These are phyloP conservation scores for Cyclargus thomasi DNA, from an alignment of 1,140 invertebrate species.

Conservation along the genomic window DNA sequence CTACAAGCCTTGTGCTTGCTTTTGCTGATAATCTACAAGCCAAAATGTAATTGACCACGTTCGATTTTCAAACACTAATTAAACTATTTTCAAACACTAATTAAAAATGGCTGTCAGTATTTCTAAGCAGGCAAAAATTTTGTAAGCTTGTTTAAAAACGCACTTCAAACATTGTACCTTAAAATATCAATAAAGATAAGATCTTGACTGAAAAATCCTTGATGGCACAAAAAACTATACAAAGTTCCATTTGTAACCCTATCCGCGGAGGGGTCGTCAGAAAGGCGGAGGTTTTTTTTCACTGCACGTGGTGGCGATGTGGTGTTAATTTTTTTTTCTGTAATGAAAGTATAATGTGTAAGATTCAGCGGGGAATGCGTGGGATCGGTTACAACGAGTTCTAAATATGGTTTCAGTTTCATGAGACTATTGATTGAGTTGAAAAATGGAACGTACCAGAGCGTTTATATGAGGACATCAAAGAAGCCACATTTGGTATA, in stretches of 20 bases:
- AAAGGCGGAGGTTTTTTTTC: slow-evolving; percentile 56
- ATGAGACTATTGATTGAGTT: background rate
- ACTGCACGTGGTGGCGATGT: slow-evolving; percentile 70
- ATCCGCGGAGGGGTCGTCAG: slow-evolving; percentile 45
- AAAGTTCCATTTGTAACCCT: slow-evolving; percentile 65
- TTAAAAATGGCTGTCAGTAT: background rate
- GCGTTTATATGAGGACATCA: background rate
- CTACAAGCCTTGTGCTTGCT: too few species aligned
- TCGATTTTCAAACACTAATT: background rate
- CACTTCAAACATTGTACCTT: background rate
- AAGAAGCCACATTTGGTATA: background rate
- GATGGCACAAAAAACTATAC: slow-evolving; percentile 29
- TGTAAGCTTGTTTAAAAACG: background rate
- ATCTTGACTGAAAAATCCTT: slow-evolving; percentile 1
- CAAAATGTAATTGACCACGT: background rate
- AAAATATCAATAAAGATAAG: slow-evolving; percentile 10
- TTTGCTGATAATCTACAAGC: background rate
- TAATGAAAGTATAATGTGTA: slow-evolving; percentile 64
- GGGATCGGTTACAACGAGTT: slow-evolving; percentile 49
- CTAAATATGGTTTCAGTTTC: slow-evolving; percentile 8
- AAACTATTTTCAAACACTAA: background rate
- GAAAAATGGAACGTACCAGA: background rate
- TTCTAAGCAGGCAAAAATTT: background rate
- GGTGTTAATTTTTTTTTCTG: slow-evolving; percentile 55
- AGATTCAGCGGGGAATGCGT: slow-evolving; percentile 44